Evolutionary conservation across 1,140 invertebrate genomes (phyloP).

Genomic region (Drosophila grimshawi): DNA sequence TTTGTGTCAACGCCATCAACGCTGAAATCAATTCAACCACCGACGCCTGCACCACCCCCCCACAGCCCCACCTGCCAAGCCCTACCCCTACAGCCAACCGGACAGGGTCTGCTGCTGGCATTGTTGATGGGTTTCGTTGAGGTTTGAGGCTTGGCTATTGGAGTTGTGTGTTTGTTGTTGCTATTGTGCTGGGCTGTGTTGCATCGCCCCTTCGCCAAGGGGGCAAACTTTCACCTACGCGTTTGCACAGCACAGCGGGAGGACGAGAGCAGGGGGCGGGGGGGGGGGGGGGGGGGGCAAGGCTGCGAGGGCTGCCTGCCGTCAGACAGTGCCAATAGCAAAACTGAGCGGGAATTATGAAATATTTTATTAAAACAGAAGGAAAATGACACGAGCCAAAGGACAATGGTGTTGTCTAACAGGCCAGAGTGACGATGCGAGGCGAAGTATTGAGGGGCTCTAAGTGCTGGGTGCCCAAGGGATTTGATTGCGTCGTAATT

Average conservation of each 20-base stretch:
- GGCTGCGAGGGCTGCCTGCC: slow-evolving; percentile 33
- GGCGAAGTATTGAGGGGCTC: slow-evolving; percentile 2
- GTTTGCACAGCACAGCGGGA: slow-evolving; percentile 64
- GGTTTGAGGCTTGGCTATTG: slow-evolving; percentile 22
- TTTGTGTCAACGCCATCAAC: slow-evolving; percentile 84
- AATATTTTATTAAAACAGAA: slow-evolving; percentile 81
- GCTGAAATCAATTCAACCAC: slow-evolving; percentile 82
- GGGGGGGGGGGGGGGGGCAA: not conserved
- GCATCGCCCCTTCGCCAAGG: slow-evolving; percentile 22
- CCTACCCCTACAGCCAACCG: slow-evolving; percentile 20
- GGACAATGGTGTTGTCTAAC: slow-evolving; percentile 1
- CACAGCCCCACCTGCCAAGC: slow-evolving; percentile 1
- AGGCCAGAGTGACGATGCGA: not conserved
- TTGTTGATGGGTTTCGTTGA: slow-evolving; percentile 53
- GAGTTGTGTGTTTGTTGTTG: slow-evolving; percentile 33
- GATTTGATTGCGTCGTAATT: not conserved
- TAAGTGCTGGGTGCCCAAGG: slow-evolving; percentile 2
- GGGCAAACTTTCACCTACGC: slow-evolving; percentile 75
- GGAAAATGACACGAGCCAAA: slow-evolving; percentile 42
- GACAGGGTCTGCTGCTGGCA: slow-evolving; percentile 57
- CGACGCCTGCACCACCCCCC: slow-evolving; percentile 44
- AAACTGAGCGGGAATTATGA: slow-evolving; percentile 78
- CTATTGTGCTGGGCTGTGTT: slow-evolving; percentile 32
- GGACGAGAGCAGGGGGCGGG: not conserved
- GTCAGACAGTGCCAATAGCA: slow-evolving; percentile 80